Conservation (phyloP, 2,113 vertebrate genomes). For the Thamnaconus septentrionalis region DNA sequence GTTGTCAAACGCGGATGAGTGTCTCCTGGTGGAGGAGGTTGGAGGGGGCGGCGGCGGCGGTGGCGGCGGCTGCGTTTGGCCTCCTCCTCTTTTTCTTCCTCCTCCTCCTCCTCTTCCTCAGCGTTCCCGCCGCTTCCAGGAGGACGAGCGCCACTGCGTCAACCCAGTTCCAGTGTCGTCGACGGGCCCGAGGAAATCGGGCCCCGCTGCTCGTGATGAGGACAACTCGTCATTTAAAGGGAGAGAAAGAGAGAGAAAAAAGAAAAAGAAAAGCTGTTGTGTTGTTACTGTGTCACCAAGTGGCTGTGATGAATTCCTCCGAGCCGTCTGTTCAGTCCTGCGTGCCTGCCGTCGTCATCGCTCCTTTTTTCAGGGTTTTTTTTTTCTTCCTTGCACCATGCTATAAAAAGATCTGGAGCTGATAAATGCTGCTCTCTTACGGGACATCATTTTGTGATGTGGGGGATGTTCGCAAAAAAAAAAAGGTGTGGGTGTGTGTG, state of each 20-base stretch:
- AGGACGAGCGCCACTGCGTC: slow-evolving; percentile 45
- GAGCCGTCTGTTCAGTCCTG: slow-evolving; percentile 42
- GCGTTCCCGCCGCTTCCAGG: slow-evolving; percentile 34
- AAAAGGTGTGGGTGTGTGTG: too few relatives aligned
- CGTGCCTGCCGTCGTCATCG: slow-evolving; percentile 23
- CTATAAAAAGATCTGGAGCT: slow-evolving; percentile 59
- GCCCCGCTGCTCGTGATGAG: slow-evolving; percentile 13
- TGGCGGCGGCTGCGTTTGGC: too few relatives aligned
- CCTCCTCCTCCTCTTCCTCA: slow-evolving; percentile 35
- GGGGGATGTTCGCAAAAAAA: slow-evolving; percentile 25
- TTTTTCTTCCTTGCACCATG: neutral
- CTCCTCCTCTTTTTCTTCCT: slow-evolving; percentile 17
- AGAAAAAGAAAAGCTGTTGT: slow-evolving; percentile 18
- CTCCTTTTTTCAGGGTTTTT: slow-evolving; percentile 23
- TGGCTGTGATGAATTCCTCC: slow-evolving; percentile 35
- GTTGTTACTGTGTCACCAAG: slow-evolving; percentile 21
- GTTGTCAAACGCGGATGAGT: slow-evolving; percentile 59
- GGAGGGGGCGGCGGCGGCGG: neutral
- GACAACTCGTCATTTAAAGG: slow-evolving; percentile 11
- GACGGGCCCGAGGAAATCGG: slow-evolving; percentile 35
- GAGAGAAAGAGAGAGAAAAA: neutral
- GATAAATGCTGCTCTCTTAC: slow-evolving; percentile 45
- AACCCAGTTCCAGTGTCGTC: slow-evolving; percentile 47
- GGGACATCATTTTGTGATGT: slow-evolving; percentile 31
- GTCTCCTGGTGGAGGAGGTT: slow-evolving; percentile 42